These are phyloP conservation scores for Poeciliopsis retropinna DNA, from an alignment of 2,113 vertebrate species.

Conservation along the genomic window DNA sequence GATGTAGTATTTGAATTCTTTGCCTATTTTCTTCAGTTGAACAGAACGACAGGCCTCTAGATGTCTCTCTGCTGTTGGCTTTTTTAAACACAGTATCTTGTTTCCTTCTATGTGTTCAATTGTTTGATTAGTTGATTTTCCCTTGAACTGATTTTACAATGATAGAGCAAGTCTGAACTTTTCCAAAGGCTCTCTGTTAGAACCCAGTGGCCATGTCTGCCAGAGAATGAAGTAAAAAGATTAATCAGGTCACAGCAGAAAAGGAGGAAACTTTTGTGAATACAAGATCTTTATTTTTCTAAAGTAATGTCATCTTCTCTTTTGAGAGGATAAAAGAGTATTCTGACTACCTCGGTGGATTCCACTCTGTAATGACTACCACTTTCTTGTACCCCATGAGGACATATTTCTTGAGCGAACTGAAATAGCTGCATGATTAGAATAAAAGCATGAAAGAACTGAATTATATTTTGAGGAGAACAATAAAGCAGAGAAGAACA, in stretches of 20 bases:
- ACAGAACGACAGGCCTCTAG: background rate
- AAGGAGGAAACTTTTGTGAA: constrained; percentile 9
- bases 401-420: constrained; percentile 18
- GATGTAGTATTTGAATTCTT: background rate
- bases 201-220: constrained; percentile 6
- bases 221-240: constrained; percentile 11
- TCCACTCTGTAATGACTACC: constrained; percentile 17
- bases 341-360: background rate
- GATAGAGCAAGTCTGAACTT: background rate
- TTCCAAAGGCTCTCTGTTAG: constrained; percentile 1
- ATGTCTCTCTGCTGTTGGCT: background rate
- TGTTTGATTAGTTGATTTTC: constrained; percentile 17
- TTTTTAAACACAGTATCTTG: background rate
- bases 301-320: constrained; percentile 3
- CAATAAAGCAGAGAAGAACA: constrained; percentile 43
- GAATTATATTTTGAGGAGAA: constrained; percentile 62
- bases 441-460: constrained; percentile 40
- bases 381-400: constrained; percentile 21
- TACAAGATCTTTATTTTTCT: background rate
- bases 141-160: constrained; percentile 10
- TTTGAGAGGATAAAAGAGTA: constrained; percentile 1
- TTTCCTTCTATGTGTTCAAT: background rate
- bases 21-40: background rate
- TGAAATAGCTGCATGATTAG: constrained; percentile 27
- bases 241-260: constrained; percentile 22